Evolutionary conservation across 2,797 vertebrate species (phyloP).

Genomic region (Onychomys leucogaster): DNA sequence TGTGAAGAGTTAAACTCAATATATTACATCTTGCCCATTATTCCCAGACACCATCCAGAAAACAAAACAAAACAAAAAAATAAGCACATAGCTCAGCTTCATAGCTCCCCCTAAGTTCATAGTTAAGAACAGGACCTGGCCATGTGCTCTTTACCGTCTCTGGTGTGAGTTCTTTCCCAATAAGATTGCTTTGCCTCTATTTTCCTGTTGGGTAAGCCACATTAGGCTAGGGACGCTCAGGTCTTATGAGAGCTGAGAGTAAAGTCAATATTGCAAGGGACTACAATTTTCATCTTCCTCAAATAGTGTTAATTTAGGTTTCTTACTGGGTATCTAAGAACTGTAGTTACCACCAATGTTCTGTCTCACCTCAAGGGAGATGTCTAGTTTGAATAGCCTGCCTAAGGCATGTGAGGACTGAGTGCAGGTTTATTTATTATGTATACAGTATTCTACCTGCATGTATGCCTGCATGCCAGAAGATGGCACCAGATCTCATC

Average conservation of each 20-base stretch:
- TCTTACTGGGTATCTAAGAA: background rate
- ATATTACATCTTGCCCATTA: background rate
- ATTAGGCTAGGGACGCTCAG: background rate
- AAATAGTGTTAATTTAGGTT: background rate
- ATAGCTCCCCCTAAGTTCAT: background rate
- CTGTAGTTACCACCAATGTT: background rate
- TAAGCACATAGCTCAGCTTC: background rate
- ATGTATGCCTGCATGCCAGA: too few relatives aligned
- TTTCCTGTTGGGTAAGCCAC: background rate
- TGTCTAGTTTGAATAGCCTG: background rate
- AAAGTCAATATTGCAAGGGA: background rate
- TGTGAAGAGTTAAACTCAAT: background rate
- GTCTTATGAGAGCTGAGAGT: background rate
- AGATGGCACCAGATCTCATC: too few relatives aligned
- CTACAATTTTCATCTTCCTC: background rate
- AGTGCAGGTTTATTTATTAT: background rate
- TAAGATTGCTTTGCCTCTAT: background rate
- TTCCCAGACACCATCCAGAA: background rate
- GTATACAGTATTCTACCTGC: too few relatives aligned
- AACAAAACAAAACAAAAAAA: background rate
- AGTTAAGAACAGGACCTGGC: background rate
- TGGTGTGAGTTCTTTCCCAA: background rate
- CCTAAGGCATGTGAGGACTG: background rate
- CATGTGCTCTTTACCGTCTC: background rate
- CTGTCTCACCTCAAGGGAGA: background rate